Conservation (phyloP, 2,797 vertebrate species). For the Astyanax mexicanus region DNA sequence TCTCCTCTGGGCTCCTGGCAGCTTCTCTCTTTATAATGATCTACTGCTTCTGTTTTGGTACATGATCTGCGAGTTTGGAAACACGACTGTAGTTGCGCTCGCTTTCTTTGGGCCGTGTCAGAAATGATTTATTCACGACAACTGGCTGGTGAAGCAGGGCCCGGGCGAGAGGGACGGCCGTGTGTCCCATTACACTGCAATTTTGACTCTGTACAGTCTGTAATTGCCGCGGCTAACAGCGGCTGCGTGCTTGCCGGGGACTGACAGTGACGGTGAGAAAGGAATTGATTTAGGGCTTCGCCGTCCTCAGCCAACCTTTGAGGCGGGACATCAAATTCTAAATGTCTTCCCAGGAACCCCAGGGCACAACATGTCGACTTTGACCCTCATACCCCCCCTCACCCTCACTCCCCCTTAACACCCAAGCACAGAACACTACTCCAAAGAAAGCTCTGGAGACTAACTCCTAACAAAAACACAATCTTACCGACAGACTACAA, state of each 20-base stretch:
- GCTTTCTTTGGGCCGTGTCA: constrained; percentile 25
- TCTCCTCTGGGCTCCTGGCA: background rate
- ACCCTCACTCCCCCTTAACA: constrained; percentile 19
- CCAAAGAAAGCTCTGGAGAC: constrained; percentile 4
- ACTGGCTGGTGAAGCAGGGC: constrained; percentile 14
- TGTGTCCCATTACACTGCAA: constrained; percentile 15
- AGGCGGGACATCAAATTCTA: constrained; percentile 35
- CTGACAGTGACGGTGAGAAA: constrained; percentile 37
- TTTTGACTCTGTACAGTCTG: constrained; percentile 8
- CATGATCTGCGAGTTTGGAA: background rate
- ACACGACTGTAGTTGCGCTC: constrained; percentile 20
- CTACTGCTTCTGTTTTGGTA: constrained; percentile 9
- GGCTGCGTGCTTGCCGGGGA: constrained; percentile 24
- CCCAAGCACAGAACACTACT: constrained; percentile 31
- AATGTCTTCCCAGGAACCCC: constrained; percentile 28
- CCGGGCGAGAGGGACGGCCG: background rate
- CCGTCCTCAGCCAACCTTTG: constrained; percentile 37
- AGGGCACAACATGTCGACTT: constrained; percentile 23
- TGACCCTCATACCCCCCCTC: background rate
- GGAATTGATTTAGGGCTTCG: constrained; percentile 29
- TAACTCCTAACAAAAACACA: constrained; percentile 11
- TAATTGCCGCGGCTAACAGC: constrained; percentile 18
- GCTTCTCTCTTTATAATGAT: constrained; percentile 2
- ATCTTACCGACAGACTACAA: background rate
- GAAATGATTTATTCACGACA: constrained; percentile 36